Conservation (phyloP, 2,888 invertebrate genomes). For the Dryobota labecula region DNA sequence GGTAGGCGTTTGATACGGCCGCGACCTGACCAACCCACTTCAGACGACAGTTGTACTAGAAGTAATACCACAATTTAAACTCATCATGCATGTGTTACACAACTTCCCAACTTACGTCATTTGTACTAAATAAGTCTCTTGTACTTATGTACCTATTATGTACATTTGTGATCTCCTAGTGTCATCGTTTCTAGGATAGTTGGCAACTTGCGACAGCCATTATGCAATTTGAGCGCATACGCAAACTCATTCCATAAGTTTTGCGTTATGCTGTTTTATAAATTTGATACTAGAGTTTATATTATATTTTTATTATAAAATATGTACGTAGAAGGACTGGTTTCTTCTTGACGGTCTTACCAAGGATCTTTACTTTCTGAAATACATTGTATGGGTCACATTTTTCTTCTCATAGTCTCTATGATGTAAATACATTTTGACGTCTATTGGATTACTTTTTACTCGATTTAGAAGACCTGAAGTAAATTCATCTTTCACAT, state of each 20-base stretch:
- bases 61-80: background rate
- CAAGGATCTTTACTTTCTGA: background rate
- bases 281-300: background rate
- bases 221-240: constrained; percentile 37
- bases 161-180: constrained; percentile 48
- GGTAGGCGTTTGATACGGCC: constrained; percentile 30
- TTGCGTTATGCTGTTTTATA: constrained; percentile 5
- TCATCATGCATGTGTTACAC: constrained; percentile 21
- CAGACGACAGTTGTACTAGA: background rate
- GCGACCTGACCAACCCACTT: background rate
- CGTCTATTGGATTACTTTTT: background rate
- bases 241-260: constrained; percentile 26
- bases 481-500: too few species aligned
- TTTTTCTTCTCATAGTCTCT: background rate
- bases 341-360: background rate
- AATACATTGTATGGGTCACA: background rate
- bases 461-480: too few species aligned
- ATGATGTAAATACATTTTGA: background rate
- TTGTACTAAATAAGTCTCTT: constrained; percentile 39
- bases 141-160: constrained; percentile 39
- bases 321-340: background rate
- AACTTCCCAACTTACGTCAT: constrained; percentile 44
- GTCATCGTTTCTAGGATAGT: constrained; percentile 46
- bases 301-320: background rate
- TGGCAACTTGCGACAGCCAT: constrained; percentile 37